Evolutionary conservation across 2,888 invertebrate genomes (phyloP).

Genomic region (Chymomyza fuscimana): DNA sequence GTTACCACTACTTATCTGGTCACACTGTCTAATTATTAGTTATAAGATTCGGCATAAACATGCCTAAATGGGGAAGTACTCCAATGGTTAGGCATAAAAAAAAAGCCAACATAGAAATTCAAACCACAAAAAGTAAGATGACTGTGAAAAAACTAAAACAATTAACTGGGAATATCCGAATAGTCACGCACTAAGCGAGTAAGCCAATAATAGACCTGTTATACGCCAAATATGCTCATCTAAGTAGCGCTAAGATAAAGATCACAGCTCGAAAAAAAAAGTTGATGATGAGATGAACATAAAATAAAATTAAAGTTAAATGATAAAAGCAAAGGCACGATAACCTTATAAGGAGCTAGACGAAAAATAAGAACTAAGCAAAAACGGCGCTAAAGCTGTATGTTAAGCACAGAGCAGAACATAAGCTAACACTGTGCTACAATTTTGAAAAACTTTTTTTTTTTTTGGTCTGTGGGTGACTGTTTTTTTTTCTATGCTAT

Average conservation of each 20-base stretch:
- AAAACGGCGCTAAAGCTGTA: neutral
- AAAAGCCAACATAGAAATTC: no score
- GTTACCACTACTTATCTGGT: no score
- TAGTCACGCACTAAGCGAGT: neutral
- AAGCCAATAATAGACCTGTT: neutral
- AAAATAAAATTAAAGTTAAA: neutral
- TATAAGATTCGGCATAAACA: no score
- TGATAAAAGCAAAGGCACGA: neutral
- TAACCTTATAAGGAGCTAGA: neutral
- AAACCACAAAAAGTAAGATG: neutral
- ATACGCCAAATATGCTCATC: neutral
- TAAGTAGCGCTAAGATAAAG: neutral
- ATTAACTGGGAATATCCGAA: neutral
- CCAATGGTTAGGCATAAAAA: no score
- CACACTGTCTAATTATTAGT: no score
- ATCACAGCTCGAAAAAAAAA: neutral
- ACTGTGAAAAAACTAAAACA: neutral
- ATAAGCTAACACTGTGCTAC: neutral
- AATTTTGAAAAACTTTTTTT: no score
- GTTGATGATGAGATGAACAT: neutral
- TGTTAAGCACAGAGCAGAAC: neutral
- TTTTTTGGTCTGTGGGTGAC: no score
- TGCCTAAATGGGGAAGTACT: no score
- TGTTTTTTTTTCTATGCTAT: no score
- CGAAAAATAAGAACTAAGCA: neutral